Evolutionary conservation across 1,140 invertebrate genomes (phyloP).

Genomic region (Drosophila truncata): DNA sequence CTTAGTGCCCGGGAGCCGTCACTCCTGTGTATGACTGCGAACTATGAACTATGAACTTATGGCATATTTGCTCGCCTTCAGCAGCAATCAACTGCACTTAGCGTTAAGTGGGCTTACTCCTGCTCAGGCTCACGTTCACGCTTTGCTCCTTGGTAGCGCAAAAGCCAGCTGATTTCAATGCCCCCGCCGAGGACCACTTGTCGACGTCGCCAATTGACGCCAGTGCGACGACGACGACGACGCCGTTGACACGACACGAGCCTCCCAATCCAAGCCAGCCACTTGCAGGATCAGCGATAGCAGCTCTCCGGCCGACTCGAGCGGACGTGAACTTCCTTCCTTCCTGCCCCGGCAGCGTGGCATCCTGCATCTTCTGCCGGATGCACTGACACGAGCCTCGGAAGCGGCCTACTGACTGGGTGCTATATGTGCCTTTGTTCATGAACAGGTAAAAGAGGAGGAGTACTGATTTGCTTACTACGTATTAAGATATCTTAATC

Average conservation of each 20-base stretch:
- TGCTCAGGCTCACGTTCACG: constrained; percentile 5
- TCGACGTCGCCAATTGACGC: constrained; percentile 19
- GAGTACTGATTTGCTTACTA: not conserved
- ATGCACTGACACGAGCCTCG: constrained; percentile 27
- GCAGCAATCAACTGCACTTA: constrained; percentile 70
- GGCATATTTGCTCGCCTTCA: constrained; percentile 57
- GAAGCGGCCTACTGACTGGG: constrained; percentile 10
- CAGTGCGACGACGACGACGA: not conserved
- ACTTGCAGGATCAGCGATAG: constrained; percentile 53
- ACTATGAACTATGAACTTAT: constrained; percentile 56
- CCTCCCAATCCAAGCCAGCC: constrained; percentile 29
- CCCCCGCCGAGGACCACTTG: constrained; percentile 37
- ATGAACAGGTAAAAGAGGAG: not conserved
- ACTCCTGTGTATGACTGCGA: constrained; percentile 18
- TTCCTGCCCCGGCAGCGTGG: not conserved
- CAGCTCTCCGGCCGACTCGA: constrained; percentile 1
- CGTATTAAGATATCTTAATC: too few relatives aligned
- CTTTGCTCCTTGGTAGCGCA: not conserved
- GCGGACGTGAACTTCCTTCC: constrained; percentile 41
- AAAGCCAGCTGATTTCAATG: constrained; percentile 54
- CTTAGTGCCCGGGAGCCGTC: constrained; percentile 42
- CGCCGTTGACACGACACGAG: constrained; percentile 42
- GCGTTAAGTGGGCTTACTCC: constrained; percentile 42
- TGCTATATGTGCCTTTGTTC: not conserved
- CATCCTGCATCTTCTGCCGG: constrained; percentile 28